Conservation (phyloP, 2,113 vertebrate genomes). For the Alexandromys fortis region DNA sequence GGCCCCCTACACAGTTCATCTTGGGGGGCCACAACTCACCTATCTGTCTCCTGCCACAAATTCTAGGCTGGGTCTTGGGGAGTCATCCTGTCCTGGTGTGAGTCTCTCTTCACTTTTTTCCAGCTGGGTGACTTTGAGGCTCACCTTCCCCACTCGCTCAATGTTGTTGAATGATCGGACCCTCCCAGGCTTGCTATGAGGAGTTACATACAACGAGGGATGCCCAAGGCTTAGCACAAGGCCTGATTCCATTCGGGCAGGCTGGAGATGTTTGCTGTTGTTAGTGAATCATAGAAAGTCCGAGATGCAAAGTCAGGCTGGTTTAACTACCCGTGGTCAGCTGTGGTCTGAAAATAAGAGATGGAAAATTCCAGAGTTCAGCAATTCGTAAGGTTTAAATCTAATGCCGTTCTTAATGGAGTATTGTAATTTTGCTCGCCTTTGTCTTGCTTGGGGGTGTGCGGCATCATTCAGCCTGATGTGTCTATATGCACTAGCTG, state of each 20-base stretch:
- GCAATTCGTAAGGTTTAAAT: not conserved
- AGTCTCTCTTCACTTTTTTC: not conserved
- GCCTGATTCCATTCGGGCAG: not conserved
- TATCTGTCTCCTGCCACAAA: not conserved
- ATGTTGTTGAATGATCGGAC: not conserved
- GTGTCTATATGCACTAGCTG: not conserved
- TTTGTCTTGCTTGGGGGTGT: not conserved
- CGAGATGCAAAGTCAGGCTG: not conserved
- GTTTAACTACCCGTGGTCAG: not conserved
- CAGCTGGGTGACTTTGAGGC: not conserved
- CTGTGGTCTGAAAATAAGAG: not conserved
- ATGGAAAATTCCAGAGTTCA: not conserved
- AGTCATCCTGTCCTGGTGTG: no score
- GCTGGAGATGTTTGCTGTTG: not conserved
- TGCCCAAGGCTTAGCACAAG: fast-evolving
- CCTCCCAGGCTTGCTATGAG: not conserved
- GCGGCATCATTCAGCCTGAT: not conserved
- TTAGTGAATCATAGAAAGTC: not conserved
- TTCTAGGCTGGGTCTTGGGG: not conserved
- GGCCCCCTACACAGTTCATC: not conserved
- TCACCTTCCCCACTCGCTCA: not conserved
- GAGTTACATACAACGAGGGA: not conserved
- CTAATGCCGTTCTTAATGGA: not conserved
- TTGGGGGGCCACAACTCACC: not conserved
- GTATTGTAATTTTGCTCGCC: not conserved